Conservation (phyloP, 2,797 vertebrate genomes). For the Okamejei kenojei region DNA sequence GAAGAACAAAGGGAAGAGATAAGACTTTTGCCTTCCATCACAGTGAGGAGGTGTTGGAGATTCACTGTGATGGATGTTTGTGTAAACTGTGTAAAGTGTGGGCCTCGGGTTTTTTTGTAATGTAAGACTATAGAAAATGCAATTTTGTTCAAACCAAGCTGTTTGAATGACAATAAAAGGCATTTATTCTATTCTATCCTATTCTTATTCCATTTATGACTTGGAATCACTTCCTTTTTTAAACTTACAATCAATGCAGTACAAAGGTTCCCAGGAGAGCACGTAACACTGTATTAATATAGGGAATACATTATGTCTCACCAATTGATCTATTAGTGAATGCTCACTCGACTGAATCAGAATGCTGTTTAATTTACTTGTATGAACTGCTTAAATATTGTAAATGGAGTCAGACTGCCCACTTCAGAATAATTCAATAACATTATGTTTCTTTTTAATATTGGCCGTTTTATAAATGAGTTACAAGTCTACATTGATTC, state of each 20-base stretch:
- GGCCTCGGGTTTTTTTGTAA: too few species aligned
- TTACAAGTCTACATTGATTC: background rate
- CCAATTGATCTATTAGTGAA: slow-evolving; percentile 29
- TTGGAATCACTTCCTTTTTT: background rate
- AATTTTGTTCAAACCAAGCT: too few species aligned
- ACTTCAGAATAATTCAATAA: slow-evolving; percentile 1
- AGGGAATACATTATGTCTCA: slow-evolving; percentile 3
- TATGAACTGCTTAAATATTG: background rate
- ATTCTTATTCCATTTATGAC: background rate
- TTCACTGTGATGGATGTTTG: too few species aligned
- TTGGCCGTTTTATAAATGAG: background rate
- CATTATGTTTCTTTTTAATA: background rate
- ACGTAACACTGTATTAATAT: slow-evolving; percentile 19
- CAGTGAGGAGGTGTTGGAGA: too few species aligned
- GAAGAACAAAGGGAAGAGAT: too few species aligned
- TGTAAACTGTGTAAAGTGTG: too few species aligned
- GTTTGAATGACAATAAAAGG: too few species aligned
- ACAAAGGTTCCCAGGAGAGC: slow-evolving; percentile 2
- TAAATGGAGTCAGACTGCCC: background rate
- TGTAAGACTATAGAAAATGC: too few species aligned
- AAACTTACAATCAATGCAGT: background rate
- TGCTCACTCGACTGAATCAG: slow-evolving; percentile 8
- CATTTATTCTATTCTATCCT: too few species aligned
- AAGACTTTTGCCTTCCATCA: too few species aligned
- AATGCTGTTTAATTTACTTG: background rate